Evolutionary conservation across 2,113 vertebrate genomes (phyloP).

Genomic region (Noctilio leporinus): DNA sequence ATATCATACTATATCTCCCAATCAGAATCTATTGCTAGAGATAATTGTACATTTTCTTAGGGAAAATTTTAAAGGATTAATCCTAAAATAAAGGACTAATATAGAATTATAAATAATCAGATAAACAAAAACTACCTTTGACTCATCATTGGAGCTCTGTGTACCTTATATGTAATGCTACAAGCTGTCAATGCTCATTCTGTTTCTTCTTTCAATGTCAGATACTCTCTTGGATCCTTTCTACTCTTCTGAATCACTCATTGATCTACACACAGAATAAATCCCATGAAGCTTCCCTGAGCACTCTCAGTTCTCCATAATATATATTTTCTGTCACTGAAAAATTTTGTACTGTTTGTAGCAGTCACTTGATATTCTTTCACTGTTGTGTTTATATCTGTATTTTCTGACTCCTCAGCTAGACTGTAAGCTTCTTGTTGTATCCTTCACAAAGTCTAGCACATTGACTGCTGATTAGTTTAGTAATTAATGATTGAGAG

Average conservation of each 20-base stretch:
- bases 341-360: background rate
- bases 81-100: background rate
- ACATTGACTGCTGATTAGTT: background rate
- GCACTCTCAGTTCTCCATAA: background rate
- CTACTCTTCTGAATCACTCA: background rate
- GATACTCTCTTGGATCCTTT: background rate
- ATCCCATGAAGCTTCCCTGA: background rate
- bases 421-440: background rate
- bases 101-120: background rate
- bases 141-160: background rate
- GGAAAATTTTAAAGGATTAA: background rate
- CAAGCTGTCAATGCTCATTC: background rate
- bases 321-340: background rate
- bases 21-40: background rate
- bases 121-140: background rate
- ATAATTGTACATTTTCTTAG: background rate
- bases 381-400: background rate
- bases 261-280: background rate
- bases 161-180: background rate
- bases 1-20: background rate
- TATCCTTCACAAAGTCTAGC: background rate
- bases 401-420: background rate
- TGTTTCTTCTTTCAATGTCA: background rate
- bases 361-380: background rate
- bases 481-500: background rate